Percentiles rank a stretch among this genome's conserved stretches.
Conservation (phyloP, 2,797 vertebrate species). For the Pelochelys cantorii region DNA sequence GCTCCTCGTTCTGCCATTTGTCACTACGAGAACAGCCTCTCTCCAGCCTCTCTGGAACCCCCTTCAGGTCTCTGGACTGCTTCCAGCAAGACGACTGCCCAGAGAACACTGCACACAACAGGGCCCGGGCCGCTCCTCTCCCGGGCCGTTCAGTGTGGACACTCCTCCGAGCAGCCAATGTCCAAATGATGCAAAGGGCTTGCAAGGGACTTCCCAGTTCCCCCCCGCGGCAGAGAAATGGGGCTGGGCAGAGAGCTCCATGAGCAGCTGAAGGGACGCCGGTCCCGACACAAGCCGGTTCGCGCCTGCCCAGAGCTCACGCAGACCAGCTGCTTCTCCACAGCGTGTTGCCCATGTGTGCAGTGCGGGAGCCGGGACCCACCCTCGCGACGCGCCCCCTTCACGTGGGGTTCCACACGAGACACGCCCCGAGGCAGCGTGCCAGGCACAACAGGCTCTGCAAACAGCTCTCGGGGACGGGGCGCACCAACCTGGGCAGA, state of each 20-base stretch:
- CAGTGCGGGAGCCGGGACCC: not conserved
- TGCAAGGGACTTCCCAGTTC: not conserved
- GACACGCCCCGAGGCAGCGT: not conserved
- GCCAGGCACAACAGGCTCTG: rapidly evolving
- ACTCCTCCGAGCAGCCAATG: not conserved
- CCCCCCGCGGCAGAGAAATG: not conserved
- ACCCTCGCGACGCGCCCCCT: not conserved
- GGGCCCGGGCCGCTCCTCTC: not conserved
- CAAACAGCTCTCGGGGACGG: not conserved
- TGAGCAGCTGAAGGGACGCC: not conserved
- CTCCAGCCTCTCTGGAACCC: no score
- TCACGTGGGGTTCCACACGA: rapidly evolving
- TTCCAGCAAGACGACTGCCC: not conserved
- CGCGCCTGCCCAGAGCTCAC: not conserved
- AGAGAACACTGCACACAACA: not conserved
- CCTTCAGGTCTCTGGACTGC: not conserved
- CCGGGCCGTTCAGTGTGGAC: not conserved
- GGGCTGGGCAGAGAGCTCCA: not conserved
- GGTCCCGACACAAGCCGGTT: not conserved
- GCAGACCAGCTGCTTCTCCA: rapidly evolving
- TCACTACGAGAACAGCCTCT: no score
- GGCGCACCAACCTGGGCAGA: not conserved
- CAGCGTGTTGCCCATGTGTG: rapidly evolving
- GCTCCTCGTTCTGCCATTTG: no score
- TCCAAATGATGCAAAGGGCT: not conserved